phyloP scores from a whole-genome alignment of 2,888 invertebrate genomes.

The Ectemnius lituratus region DNA sequence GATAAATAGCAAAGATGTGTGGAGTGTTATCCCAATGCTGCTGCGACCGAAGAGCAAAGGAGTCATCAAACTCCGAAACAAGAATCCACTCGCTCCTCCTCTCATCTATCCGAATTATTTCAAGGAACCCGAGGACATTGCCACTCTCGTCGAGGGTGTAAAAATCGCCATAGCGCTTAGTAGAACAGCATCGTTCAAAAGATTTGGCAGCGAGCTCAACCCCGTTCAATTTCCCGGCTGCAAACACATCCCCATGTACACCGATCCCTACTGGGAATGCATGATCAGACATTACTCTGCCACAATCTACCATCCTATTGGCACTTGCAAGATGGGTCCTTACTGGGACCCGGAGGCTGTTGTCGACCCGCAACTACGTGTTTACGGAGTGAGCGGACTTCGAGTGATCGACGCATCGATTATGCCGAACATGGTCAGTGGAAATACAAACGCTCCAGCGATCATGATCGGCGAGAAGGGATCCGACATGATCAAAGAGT shows the following conservation, averaged over 20 bases:
- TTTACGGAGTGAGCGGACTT: slow-evolving; percentile 88
- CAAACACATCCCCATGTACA: slow-evolving; percentile 82
- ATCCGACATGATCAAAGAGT: slow-evolving; percentile 91
- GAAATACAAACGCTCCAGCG: slow-evolving; percentile 91
- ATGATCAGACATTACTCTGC: slow-evolving; percentile 89
- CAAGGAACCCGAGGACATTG: slow-evolving; percentile 87
- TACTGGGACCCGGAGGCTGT: slow-evolving; percentile 91
- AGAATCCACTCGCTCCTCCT: slow-evolving; percentile 92
- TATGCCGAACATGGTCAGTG: slow-evolving; percentile 91
- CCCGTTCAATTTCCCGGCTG: slow-evolving; percentile 89
- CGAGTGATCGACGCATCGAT: slow-evolving; percentile 92
- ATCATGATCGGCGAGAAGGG: slow-evolving; percentile 96
- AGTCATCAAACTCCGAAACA: slow-evolving; percentile 87
- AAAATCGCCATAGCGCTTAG: slow-evolving; percentile 91
- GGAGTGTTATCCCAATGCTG: slow-evolving; percentile 91
- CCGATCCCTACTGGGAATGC: slow-evolving; percentile 92
- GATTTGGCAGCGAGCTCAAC: slow-evolving; percentile 86
- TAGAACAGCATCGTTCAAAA: slow-evolving; percentile 86
- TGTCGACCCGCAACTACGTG: slow-evolving; percentile 88
- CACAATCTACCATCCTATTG: slow-evolving; percentile 92
- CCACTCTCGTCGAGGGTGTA: slow-evolving; percentile 89
- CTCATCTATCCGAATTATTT: slow-evolving; percentile 96
- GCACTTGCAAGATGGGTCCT: slow-evolving; percentile 94
- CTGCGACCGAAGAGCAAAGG: slow-evolving; percentile 92
- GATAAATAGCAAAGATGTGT: slow-evolving; percentile 87